These are phyloP conservation scores for Xerus inauris DNA, from an alignment of 2,113 vertebrate genomes.

Conservation along the genomic window DNA sequence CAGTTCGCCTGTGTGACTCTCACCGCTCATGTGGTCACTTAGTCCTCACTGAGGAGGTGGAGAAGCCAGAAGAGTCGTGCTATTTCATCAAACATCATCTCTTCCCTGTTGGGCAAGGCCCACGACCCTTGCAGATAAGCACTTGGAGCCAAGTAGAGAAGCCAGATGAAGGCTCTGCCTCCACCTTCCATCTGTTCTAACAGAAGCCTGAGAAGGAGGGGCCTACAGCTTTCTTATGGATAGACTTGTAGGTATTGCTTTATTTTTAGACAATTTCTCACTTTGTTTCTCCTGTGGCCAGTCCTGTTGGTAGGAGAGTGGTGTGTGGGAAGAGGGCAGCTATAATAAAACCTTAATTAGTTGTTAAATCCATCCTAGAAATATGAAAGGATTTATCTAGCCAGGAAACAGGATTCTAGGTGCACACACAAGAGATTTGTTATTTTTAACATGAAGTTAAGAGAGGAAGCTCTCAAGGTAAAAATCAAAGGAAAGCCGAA, in stretches of 20 bases:
- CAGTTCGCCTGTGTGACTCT: not conserved
- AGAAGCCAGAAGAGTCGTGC: not conserved
- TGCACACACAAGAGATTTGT: constrained; percentile 72
- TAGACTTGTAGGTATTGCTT: constrained; percentile 23
- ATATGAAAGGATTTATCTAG: constrained; percentile 70
- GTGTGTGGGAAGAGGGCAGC: constrained; percentile 24
- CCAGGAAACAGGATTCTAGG: constrained; percentile 76
- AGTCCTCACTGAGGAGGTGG: not conserved
- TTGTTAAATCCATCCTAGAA: constrained; percentile 76
- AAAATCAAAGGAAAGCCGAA: constrained; percentile 66
- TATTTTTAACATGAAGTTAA: constrained; percentile 77
- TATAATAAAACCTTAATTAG: constrained; percentile 80
- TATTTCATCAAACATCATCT: not conserved
- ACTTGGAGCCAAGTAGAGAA: not conserved
- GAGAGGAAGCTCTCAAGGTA: constrained; percentile 74
- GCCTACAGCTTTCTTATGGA: constrained; percentile 2
- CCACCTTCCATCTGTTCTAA: constrained; percentile 68
- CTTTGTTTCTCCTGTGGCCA: constrained; percentile 34
- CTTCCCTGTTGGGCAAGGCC: not conserved
- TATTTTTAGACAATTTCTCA: constrained; percentile 63
- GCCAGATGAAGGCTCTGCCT: constrained; percentile 14
- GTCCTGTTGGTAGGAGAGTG: constrained; percentile 4
- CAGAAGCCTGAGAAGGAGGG: constrained; percentile 10
- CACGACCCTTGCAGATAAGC: not conserved
- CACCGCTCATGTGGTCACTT: too few relatives aligned